phyloP scores from a whole-genome alignment of 1,140 invertebrate species.

The Centruroides sculpturatus region DNA sequence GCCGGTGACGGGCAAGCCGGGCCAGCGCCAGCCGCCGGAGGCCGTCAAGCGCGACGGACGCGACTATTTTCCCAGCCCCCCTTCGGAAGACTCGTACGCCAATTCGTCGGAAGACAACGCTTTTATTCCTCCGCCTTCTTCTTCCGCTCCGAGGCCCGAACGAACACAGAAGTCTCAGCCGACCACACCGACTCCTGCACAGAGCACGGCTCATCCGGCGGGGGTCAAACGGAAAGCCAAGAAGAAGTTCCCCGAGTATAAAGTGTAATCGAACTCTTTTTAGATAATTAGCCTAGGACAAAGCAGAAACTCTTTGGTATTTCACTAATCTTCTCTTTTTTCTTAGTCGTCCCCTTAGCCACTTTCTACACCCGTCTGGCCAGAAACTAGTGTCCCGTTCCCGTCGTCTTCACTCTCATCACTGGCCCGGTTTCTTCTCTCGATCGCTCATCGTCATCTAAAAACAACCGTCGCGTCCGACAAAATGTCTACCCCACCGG shows the following conservation, averaged over 20 bases:
- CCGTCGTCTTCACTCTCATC: no score
- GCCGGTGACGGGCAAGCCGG: slow-evolving; percentile 36
- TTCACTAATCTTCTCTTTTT: no score
- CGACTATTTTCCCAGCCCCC: slow-evolving; percentile 20
- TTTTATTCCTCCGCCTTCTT: slow-evolving; percentile 9
- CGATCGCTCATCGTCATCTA: no score
- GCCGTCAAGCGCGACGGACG: slow-evolving; percentile 10
- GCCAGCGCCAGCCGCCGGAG: slow-evolving; percentile 5
- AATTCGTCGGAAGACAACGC: slow-evolving; percentile 20
- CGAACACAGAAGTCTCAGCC: slow-evolving; percentile 1
- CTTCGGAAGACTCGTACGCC: slow-evolving; percentile 19
- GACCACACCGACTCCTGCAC: slow-evolving; percentile 3
- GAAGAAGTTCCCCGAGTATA: slow-evolving; percentile 18
- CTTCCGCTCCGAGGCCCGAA: slow-evolving; percentile 3
- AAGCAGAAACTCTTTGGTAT: no score
- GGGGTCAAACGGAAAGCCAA: slow-evolving; percentile 12
- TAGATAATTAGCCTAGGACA: background rate
- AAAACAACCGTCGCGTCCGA: no score
- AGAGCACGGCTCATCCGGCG: slow-evolving; percentile 7
- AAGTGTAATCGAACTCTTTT: slow-evolving; percentile 4
- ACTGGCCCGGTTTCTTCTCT: no score
- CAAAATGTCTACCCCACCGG: no score
- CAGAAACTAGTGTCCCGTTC: no score
- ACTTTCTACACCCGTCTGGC: no score
- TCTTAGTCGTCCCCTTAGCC: no score